phyloP scores from a whole-genome alignment of 2,797 vertebrate species.

The Aldrovandia affinis region DNA sequence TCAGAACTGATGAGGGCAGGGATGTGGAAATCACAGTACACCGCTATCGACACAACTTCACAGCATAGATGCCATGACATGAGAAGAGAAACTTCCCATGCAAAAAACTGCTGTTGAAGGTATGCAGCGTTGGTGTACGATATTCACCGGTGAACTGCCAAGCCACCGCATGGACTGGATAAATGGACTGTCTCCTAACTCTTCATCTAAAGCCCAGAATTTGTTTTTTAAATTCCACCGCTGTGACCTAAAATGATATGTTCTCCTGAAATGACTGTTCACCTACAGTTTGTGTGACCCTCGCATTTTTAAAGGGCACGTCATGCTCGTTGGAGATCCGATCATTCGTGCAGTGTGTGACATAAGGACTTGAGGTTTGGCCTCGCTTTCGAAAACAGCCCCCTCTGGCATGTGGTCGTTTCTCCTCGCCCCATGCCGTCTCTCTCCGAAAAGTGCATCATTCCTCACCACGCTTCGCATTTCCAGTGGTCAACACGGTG shows the following conservation, averaged over 20 bases:
- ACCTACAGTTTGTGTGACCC: neutral
- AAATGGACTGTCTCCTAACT: neutral
- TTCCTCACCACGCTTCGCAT: neutral
- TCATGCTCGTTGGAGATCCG: neutral
- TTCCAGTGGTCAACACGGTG: neutral
- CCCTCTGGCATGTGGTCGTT: neutral
- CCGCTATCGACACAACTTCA: neutral
- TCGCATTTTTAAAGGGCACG: neutral
- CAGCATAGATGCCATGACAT: neutral
- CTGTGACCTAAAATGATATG: neutral
- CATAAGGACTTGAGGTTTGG: neutral
- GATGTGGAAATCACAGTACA: neutral
- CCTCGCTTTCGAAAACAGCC: neutral
- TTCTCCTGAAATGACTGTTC: neutral
- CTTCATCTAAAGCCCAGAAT: neutral
- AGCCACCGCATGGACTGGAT: neutral
- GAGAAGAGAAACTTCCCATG: neutral
- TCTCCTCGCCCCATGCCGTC: neutral
- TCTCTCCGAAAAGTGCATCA: conserved; percentile 1
- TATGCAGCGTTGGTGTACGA: neutral
- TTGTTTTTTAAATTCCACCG: neutral
- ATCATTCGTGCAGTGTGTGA: neutral
- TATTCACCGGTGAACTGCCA: neutral
- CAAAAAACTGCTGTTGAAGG: neutral
- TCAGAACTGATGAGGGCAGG: neutral